Evolutionary conservation across 2,113 vertebrate species (phyloP).

Genomic region (Mormyrus lacerda): DNA sequence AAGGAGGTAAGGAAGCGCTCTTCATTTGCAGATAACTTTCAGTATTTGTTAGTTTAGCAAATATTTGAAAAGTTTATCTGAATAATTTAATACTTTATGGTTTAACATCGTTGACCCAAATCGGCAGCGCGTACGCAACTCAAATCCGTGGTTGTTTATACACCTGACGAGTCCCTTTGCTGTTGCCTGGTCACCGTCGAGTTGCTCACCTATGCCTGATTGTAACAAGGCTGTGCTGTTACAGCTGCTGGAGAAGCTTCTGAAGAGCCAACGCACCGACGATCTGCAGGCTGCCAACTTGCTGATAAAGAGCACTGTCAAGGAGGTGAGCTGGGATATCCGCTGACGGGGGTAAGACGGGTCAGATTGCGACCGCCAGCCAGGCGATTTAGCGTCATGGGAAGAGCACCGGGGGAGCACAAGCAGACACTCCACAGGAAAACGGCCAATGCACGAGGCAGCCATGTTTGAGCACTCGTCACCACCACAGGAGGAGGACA

Average conservation of each 20-base stretch:
- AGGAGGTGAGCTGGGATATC: slow-evolving; percentile 61
- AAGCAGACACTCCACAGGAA: not conserved
- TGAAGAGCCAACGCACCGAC: slow-evolving; percentile 72
- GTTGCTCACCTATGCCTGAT: not conserved
- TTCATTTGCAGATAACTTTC: not conserved
- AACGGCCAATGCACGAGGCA: not conserved
- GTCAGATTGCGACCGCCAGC: not conserved
- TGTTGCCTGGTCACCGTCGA: not conserved
- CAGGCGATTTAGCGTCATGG: not conserved
- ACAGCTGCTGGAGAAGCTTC: slow-evolving; percentile 70
- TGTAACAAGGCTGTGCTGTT: slow-evolving; percentile 11
- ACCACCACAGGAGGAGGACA: slow-evolving; percentile 73
- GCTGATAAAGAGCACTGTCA: slow-evolving; percentile 77
- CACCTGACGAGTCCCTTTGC: not conserved
- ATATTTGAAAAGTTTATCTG: too few relatives aligned
- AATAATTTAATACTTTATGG: not conserved
- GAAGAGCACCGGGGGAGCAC: not conserved
- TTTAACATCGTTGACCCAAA: not conserved
- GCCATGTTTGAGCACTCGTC: not conserved
- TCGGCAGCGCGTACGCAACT: not conserved
- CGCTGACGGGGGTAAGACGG: not conserved
- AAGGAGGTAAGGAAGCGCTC: too few relatives aligned
- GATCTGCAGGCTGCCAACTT: slow-evolving; percentile 81
- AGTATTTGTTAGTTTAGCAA: too few relatives aligned
- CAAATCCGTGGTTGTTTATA: not conserved